Evolutionary conservation across 2,797 vertebrate species (phyloP).

Genomic region (Sebastes glaucus): DNA sequence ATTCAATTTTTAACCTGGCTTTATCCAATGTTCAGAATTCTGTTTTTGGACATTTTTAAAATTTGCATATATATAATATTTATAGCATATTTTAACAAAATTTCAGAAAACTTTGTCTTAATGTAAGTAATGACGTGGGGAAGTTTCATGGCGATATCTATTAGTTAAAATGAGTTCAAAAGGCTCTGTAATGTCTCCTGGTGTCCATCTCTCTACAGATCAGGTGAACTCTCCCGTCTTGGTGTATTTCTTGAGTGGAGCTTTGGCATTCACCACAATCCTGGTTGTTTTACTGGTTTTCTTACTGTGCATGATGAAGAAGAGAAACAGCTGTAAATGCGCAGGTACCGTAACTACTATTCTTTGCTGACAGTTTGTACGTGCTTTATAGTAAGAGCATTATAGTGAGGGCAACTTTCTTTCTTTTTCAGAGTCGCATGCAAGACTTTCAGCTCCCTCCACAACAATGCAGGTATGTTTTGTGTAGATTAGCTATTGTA

Average conservation of each 20-base stretch:
- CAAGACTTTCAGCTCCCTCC: background rate
- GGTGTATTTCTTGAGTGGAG: background rate
- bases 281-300: background rate
- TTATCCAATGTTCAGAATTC: too few relatives aligned
- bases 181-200: background rate
- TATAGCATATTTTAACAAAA: too few relatives aligned
- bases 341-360: background rate
- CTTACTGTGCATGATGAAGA: background rate
- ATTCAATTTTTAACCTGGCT: rapidly evolving
- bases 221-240: rapidly evolving
- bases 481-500: background rate
- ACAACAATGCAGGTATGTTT: background rate
- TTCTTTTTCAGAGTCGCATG: background rate
- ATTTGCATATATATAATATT: too few relatives aligned
- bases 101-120: background rate
- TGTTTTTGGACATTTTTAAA: too few relatives aligned
- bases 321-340: background rate
- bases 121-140: background rate
- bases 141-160: background rate
- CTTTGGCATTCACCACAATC: background rate
- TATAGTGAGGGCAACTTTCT: rapidly evolving
- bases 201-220: background rate
- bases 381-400: background rate
- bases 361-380: background rate
- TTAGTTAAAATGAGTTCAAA: background rate